Percentiles rank a stretch among this genome's conserved stretches.
phyloP scores from a whole-genome alignment of 2,113 vertebrate species.

The Ameiurus melas region DNA sequence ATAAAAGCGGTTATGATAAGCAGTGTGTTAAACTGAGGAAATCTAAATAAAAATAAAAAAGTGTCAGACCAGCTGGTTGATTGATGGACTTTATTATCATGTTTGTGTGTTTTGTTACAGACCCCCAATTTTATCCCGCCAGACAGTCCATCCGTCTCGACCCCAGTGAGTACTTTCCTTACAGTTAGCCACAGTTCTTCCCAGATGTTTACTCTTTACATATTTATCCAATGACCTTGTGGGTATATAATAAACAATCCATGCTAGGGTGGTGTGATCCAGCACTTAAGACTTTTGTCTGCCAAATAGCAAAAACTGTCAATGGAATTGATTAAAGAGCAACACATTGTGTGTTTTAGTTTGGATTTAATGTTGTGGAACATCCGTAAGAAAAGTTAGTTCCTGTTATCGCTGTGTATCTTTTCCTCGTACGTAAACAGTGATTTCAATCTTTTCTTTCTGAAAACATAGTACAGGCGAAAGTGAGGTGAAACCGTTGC shows the following conservation, averaged over 20 bases:
- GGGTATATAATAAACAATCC: neutral
- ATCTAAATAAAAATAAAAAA: neutral
- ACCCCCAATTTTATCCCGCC: constrained; percentile 91
- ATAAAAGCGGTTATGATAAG: neutral
- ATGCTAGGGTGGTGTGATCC: neutral
- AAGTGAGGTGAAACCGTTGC: neutral
- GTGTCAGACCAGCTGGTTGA: neutral
- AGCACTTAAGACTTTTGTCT: neutral
- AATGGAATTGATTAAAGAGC: neutral
- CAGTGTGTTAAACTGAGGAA: neutral
- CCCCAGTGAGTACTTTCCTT: constrained; percentile 78
- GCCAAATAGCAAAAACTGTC: neutral
- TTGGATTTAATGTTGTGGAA: neutral
- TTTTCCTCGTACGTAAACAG: too few relatives aligned
- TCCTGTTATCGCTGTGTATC: neutral
- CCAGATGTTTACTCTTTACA: neutral
- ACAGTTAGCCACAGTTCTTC: neutral
- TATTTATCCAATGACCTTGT: neutral
- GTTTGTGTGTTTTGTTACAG: constrained; percentile 62
- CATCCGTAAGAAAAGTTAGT: neutral
- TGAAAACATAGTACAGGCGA: neutral
- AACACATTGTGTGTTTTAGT: neutral
- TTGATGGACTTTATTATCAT: neutral
- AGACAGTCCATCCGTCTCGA: constrained; percentile 90
- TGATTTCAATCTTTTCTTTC: neutral